Evolutionary conservation across 2,113 vertebrate species (phyloP).

Genomic region (Poeciliopsis occidentalis): DNA sequence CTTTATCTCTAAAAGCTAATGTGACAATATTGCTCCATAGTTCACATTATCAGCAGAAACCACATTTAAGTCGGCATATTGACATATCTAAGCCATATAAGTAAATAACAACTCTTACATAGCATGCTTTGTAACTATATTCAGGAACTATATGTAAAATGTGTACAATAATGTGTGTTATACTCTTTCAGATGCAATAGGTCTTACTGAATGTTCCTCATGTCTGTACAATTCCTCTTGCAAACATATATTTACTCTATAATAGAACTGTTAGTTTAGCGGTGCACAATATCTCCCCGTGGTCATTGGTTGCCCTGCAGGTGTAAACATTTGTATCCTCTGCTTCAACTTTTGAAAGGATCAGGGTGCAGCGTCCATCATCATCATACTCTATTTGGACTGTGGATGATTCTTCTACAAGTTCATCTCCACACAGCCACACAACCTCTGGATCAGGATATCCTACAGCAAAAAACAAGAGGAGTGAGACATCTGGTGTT

Average conservation of each 20-base stretch:
- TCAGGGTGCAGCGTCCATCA: slow-evolving; percentile 78
- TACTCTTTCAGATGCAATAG: slow-evolving; percentile 9
- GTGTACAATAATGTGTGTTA: background rate
- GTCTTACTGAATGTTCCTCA: background rate
- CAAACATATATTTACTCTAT: slow-evolving; percentile 10
- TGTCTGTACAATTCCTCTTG: slow-evolving; percentile 8
- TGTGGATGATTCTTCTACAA: slow-evolving; percentile 63
- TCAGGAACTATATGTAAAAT: background rate
- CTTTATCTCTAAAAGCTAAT: too few species aligned
- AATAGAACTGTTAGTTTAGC: slow-evolving; percentile 50
- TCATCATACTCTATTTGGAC: slow-evolving; percentile 81
- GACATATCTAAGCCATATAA: background rate
- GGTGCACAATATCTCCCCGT: slow-evolving; percentile 71
- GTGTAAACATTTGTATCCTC: slow-evolving; percentile 73
- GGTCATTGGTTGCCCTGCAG: slow-evolving; percentile 75
- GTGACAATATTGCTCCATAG: too few species aligned
- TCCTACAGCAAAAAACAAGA: slow-evolving; percentile 58
- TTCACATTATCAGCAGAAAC: too few species aligned
- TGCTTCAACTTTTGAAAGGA: slow-evolving; percentile 52
- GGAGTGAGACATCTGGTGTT: background rate
- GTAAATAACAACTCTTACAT: slow-evolving; percentile 1
- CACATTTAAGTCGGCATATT: background rate
- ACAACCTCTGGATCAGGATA: slow-evolving; percentile 83
- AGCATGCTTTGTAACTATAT: slow-evolving; percentile 34
- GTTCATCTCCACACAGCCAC: slow-evolving; percentile 75